Evolutionary conservation across 2,797 vertebrate species (phyloP), one percentile per base, ranked within the genome.

Genomic region (Basileuterus tristriatus): DNA sequence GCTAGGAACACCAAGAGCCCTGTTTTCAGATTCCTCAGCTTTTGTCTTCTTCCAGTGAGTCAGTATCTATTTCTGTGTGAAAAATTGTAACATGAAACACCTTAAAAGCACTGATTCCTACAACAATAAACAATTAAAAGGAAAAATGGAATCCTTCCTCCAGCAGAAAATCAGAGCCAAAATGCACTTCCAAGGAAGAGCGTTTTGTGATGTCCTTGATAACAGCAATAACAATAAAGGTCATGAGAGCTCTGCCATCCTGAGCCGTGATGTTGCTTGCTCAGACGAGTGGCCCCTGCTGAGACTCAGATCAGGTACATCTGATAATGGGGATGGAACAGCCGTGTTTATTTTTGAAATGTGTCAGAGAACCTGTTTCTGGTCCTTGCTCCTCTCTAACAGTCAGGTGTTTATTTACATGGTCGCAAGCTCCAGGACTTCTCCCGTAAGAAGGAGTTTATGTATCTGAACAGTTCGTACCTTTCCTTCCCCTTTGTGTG

Each of bases 351-450:
- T 92, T 93, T 95, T 84, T 36, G 29, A 72, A 85, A 63, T 60
- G 75, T 68, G 64, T 85, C 93, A 91, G 58, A 30, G 53, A 80
- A 83, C 32, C 78, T 83, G 52, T 26, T 87, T 74, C 44, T 89
- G 56, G 11, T 63, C 78, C 64, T 76, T 29, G 23, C 64, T 83
- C 68, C 71, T 67, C 79, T 83, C 0, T 52, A 70, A n/a, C 30
- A 36, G 60, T 34, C 64, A 77, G 59, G 26, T 94, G 17, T 96
- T 95, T 92, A 74, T 92, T 96, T 94, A 82, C 86, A 46, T 2
- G 23, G 20, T 36, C 9, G 3, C 77, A 76, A 87, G 59, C 75
- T 83, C 64, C 36, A 6, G 23, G 79, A 32, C 82, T 88, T 76
- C 68, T 89, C 76, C 85, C 0, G 0, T 55, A 52, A 68, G 43